These are phyloP conservation scores for Gallinago paraguaiae DNA, from an alignment of 2,113 vertebrate genomes.

Conservation along the genomic window DNA sequence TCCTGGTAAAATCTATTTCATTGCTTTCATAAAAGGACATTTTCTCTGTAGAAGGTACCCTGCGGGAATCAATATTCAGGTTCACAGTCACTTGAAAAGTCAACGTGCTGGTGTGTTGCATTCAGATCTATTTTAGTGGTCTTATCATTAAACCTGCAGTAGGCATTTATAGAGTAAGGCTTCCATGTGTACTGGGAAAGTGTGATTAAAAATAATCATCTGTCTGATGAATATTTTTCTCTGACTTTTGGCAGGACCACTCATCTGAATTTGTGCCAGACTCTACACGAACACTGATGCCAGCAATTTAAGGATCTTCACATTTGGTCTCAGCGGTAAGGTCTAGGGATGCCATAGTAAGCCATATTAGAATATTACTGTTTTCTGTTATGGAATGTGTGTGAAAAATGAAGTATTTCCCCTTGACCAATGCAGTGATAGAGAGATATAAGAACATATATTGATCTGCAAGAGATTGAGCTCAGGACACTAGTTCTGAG, in stretches of 20 bases:
- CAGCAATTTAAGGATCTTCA: constrained; percentile 72
- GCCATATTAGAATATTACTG: constrained; percentile 5
- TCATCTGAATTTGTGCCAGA: constrained; percentile 55
- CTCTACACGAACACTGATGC: constrained; percentile 61
- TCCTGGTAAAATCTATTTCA: background rate
- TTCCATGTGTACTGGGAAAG: constrained; percentile 15
- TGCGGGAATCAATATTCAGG: constrained; percentile 52
- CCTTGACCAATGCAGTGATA: background rate
- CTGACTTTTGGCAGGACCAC: constrained; percentile 76
- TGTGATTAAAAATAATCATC: constrained; percentile 69
- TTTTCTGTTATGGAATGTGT: background rate
- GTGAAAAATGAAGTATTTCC: background rate
- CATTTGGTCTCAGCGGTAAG: constrained; percentile 69
- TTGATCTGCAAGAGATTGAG: background rate
- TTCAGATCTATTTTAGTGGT: constrained; percentile 46
- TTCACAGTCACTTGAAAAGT: constrained; percentile 18
- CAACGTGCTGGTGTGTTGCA: background rate
- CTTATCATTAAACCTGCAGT: constrained; percentile 66
- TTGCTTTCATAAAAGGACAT: constrained; percentile 47
- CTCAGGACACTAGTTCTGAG: constrained; percentile 11
- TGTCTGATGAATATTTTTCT: constrained; percentile 70
- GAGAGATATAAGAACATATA: background rate
- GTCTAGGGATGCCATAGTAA: constrained; percentile 40
- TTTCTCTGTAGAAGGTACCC: constrained; percentile 29
- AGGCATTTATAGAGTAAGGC: constrained; percentile 47